Base-by-base conservation (phyloP, 2,888 invertebrate species). In the Eristalis intricaria region DNA sequence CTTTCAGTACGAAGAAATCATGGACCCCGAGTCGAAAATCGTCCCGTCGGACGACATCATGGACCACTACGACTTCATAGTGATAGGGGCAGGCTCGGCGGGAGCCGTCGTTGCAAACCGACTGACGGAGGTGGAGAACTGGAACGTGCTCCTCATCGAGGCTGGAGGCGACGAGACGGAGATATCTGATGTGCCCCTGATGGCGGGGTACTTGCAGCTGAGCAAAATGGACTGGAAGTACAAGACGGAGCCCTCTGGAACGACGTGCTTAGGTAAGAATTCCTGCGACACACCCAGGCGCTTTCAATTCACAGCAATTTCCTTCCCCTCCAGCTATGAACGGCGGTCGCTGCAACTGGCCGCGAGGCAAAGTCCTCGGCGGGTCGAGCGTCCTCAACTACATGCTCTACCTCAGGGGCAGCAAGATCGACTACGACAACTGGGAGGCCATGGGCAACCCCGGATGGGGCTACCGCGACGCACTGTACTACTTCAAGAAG, bases 141-240 rank as follows among this genome's bases (percentile, higher is more conserved):
- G 97, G 97, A 96, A 95, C 88, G 95, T 97, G 0, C 93, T 98
- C 2, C 93, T 98, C 0, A 91, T 98, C 89, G 98, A 98, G 93
- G 98, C 97, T 1, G 98, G 98, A 1, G 97, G 97, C 1, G 97
- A 98, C 93, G 98, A 98, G 93, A 97, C 97, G 0, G 98, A 98
- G 93, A 96, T 98, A 90, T 97, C 97, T 0, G 98, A 98, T 90
- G 97, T 98, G 1, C 98, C 98, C 0, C 94, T 97, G 3, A 94
- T 98, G 91, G 98, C 98, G 0, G 97, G 96, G 0, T 98, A 97
- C 91, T 93, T 98, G 74, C 98, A 98, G 92, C 94, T 97, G 11
- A 97, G 97, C 87, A 96, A 97, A 91, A 94, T 98, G 71, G 98
- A 98, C 92, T 98, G 98, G 98, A 96, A 97, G 91, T 98, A 98